Conservation (phyloP, 2,888 invertebrate species). For the Mythimna albipuncta region DNA sequence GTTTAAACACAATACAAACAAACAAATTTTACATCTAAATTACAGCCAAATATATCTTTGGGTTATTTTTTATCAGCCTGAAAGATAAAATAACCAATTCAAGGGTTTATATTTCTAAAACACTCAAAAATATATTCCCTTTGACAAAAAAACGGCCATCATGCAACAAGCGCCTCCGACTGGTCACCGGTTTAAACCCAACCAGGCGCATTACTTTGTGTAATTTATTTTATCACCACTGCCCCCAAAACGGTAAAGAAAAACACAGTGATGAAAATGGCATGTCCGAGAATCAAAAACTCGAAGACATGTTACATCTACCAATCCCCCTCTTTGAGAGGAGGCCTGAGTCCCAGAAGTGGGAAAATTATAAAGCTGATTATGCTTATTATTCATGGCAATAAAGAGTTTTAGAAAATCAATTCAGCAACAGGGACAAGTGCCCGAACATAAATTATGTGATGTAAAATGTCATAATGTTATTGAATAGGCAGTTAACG, state of each 20-base stretch:
- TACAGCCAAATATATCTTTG: conserved; percentile 19
- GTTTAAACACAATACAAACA: conserved; percentile 16
- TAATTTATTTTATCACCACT: no score
- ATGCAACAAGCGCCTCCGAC: no score
- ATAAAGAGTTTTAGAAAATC: conserved; percentile 1
- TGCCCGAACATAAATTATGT: conserved; percentile 4
- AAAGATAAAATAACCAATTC: background rate
- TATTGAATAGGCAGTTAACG: background rate
- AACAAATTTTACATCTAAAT: background rate
- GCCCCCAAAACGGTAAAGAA: no score
- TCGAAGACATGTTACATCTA: no score
- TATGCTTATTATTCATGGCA: background rate
- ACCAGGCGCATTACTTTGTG: no score
- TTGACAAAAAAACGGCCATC: background rate
- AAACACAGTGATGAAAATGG: no score
- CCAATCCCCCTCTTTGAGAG: no score
- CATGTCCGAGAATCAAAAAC: no score
- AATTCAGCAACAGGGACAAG: background rate
- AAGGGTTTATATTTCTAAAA: background rate
- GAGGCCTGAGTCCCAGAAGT: no score
- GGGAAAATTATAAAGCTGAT: no score
- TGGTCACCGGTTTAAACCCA: no score
- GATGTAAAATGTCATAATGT: conserved; percentile 3
- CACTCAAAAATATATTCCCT: conserved; percentile 1
- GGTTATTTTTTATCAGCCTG: conserved; percentile 1